These are phyloP conservation scores for Ethmia dodecea DNA, from an alignment of 2,888 invertebrate species.

Conservation along the genomic window DNA sequence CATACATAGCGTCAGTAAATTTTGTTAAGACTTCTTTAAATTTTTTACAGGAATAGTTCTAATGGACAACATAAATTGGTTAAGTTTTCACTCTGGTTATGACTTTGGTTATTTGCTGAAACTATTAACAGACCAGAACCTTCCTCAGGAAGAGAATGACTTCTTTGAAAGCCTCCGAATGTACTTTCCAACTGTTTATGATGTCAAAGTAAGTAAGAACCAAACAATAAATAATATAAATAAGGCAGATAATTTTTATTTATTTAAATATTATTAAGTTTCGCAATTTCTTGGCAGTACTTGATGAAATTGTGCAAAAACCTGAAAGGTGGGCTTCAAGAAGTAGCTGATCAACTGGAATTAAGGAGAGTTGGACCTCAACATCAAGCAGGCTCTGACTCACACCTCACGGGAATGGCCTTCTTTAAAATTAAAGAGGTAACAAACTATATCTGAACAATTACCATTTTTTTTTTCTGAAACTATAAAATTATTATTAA, in stretches of 20 bases:
- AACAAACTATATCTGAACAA: constrained; percentile 9
- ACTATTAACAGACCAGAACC: constrained; percentile 93
- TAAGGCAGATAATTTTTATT: not conserved
- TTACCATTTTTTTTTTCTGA: no score
- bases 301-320: constrained; percentile 98
- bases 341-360: constrained; percentile 94
- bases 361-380: constrained; percentile 95
- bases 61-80: constrained; percentile 97
- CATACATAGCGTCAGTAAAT: no score
- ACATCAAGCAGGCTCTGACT: constrained; percentile 99
- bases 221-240: not conserved
- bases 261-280: not conserved
- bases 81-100: constrained; percentile 99
- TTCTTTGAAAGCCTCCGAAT: constrained; percentile 96
- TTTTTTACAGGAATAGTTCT: constrained; percentile 87
- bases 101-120: constrained; percentile 99
- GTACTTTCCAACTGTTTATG: constrained; percentile 98
- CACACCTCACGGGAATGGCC: constrained; percentile 96
- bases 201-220: constrained; percentile 88
- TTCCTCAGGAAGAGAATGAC: constrained; percentile 96
- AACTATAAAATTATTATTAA: not conserved
- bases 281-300: constrained; percentile 73
- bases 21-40: no score
- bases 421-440: constrained; percentile 84
- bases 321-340: constrained; percentile 96